Conservation (phyloP, 2,797 vertebrate species). For the Myotis myotis region DNA sequence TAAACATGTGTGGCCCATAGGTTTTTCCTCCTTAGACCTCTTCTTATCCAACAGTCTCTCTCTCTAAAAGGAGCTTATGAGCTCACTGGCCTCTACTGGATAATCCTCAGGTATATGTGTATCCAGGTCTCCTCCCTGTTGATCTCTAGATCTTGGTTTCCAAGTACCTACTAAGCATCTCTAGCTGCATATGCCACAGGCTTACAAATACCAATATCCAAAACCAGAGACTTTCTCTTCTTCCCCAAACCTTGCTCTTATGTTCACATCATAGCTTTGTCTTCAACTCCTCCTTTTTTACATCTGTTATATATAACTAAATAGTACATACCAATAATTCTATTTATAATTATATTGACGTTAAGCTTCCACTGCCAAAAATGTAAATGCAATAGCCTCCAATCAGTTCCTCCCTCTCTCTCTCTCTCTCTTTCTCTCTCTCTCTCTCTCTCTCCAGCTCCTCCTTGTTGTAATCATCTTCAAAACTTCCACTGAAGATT, state of each 20-base stretch:
- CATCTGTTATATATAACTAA: neutral
- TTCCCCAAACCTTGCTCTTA: neutral
- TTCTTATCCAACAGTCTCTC: neutral
- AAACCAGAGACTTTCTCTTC: neutral
- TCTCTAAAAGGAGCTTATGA: neutral
- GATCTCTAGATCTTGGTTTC: neutral
- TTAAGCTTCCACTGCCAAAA: neutral
- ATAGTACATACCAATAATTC: neutral
- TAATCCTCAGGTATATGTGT: neutral
- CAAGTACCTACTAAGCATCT: neutral
- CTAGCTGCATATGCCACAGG: neutral
- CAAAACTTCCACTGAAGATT: neutral
- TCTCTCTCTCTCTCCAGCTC: neutral
- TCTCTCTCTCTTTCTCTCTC: neutral
- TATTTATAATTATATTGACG: neutral
- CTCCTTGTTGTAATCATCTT: neutral
- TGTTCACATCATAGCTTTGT: neutral
- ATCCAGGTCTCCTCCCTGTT: neutral
- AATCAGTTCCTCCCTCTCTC: neutral
- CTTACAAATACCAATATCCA: neutral
- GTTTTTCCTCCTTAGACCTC: neutral
- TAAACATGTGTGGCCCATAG: neutral
- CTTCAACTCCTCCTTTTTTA: neutral
- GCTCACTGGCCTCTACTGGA: neutral
- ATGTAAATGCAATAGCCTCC: neutral